These are phyloP conservation scores for Eulemur albifrons DNA, from an alignment of 2,797 vertebrate species.

Conservation along the genomic window DNA sequence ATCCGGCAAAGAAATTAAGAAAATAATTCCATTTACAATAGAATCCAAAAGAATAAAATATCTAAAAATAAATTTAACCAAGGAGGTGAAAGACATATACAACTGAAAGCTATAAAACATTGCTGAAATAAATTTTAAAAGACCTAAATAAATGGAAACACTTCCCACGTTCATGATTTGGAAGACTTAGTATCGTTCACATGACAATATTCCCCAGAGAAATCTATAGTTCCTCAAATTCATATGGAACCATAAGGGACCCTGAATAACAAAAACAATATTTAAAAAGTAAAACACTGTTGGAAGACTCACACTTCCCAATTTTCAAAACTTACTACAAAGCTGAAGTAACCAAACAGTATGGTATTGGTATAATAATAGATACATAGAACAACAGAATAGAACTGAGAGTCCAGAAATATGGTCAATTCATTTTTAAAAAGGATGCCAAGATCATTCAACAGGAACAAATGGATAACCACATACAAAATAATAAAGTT, in stretches of 20 bases:
- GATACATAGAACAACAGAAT: background rate
- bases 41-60: background rate
- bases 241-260: background rate
- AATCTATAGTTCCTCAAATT: constrained; percentile 33
- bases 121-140: constrained; percentile 9
- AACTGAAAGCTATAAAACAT: background rate
- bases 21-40: background rate
- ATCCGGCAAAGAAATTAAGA: constrained; percentile 15
- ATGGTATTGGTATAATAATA: background rate
- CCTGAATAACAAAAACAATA: background rate
- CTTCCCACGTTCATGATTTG: background rate
- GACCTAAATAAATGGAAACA: background rate
- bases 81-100: background rate
- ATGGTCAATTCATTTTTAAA: background rate
- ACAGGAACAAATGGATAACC: background rate
- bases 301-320: background rate
- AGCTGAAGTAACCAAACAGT: background rate
- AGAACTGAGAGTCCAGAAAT: background rate
- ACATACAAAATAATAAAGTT: background rate
- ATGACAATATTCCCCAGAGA: background rate
- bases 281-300: background rate
- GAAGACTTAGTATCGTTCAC: background rate
- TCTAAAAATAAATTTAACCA: background rate
- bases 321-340: constrained; percentile 36
- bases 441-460: background rate